phyloP scores from a whole-genome alignment of 1,140 invertebrate species.

The Parasteatoda tepidariorum region DNA sequence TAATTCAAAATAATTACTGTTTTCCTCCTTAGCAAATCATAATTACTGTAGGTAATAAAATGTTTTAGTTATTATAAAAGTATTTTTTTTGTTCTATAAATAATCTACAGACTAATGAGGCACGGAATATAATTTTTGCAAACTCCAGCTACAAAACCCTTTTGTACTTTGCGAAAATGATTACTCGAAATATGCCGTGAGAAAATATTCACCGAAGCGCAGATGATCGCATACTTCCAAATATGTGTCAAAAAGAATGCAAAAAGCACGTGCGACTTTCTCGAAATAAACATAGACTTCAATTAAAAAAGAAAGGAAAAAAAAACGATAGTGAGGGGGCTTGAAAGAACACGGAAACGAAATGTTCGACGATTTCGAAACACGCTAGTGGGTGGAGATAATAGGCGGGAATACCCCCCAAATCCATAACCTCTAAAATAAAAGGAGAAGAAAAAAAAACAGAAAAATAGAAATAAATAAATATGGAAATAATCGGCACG shows the following conservation, averaged over 20 bases:
- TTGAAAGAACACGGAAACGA: neutral
- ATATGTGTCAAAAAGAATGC: neutral
- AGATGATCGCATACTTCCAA: neutral
- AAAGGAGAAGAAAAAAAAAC: neutral
- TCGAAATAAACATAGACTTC: neutral
- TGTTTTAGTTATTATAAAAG: no score
- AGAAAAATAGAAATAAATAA: conserved; percentile 7
- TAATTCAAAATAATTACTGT: no score
- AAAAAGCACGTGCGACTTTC: neutral
- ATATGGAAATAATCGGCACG: conserved; percentile 40
- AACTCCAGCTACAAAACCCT: no score
- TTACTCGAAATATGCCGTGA: neutral
- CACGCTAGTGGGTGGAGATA: neutral
- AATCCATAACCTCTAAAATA: neutral
- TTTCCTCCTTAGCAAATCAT: no score
- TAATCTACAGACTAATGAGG: no score
- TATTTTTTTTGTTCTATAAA: no score
- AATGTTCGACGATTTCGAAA: neutral
- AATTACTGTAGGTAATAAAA: no score
- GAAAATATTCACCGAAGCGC: neutral
- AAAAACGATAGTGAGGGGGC: no score
- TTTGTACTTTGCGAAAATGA: neutral
- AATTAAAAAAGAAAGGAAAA: neutral
- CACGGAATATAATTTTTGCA: no score
- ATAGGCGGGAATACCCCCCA: neutral